A percentile compares a stretch with the other conserved stretches of the same genome.
Conservation (phyloP, 2,888 invertebrate species). For the Epinotia bilunana region DNA sequence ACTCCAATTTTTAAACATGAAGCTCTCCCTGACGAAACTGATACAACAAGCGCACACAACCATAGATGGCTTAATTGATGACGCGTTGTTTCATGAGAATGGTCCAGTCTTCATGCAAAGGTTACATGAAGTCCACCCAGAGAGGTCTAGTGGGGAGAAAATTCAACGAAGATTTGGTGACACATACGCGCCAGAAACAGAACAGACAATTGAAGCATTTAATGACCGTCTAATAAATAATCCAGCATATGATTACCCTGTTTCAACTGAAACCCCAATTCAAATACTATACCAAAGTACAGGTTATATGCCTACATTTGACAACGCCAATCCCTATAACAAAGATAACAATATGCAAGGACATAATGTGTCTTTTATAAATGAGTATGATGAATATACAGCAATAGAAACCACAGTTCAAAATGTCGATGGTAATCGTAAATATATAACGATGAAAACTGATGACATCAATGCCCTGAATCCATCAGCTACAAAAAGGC, state of each 20-base stretch:
- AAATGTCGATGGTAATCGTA: neutral
- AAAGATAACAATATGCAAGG: neutral
- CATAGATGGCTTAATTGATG: neutral
- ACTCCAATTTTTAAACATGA: neutral
- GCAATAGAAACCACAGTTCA: neutral
- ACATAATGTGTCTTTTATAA: neutral
- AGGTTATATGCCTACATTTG: neutral
- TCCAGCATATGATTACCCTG: neutral
- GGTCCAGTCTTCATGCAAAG: neutral
- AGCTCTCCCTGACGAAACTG: neutral
- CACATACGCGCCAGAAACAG: neutral
- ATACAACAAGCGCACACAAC: neutral
- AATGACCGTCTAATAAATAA: neutral
- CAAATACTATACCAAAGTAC: neutral
- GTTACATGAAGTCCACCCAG: neutral
- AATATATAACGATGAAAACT: neutral
- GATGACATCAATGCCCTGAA: neutral
- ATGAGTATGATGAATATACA: neutral
- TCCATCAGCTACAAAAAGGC: neutral
- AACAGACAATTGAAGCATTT: neutral
- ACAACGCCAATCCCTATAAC: neutral
- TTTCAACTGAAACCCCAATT: neutral
- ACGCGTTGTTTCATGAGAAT: slow-evolving; percentile 1
- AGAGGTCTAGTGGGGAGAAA: neutral
- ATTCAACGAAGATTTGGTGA: neutral